Conservation (phyloP, 2,888 invertebrate species). For the Ceriagrion tenellum region DNA sequence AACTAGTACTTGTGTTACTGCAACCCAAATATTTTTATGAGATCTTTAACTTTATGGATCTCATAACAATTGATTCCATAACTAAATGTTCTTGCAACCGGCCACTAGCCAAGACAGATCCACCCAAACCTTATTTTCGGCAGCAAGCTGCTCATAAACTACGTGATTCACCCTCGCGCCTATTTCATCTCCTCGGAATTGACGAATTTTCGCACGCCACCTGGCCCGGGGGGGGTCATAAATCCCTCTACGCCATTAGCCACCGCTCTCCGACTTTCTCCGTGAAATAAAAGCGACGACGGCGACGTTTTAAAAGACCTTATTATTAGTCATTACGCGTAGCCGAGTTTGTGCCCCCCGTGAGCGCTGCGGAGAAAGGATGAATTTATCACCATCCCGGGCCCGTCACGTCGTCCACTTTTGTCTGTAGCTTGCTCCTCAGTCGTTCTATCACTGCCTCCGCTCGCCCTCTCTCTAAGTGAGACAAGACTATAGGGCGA, state of each 20-base stretch:
- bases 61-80: too few species aligned
- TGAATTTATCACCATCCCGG: not conserved
- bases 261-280: not conserved
- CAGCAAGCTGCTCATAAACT: too few species aligned
- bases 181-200: not conserved
- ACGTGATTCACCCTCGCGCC: too few species aligned
- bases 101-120: too few species aligned
- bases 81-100: too few species aligned
- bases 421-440: not conserved
- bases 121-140: too few species aligned
- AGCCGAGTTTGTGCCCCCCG: not conserved
- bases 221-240: not conserved
- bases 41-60: too few species aligned
- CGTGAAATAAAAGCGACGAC: not conserved
- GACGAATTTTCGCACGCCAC: not conserved
- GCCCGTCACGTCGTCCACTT: not conserved
- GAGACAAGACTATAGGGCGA: not conserved
- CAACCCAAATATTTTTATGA: too few species aligned
- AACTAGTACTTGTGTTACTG: too few species aligned
- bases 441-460: slow-evolving; percentile 24
- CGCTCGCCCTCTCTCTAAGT: too few species aligned
- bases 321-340: not conserved
- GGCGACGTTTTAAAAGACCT: not conserved
- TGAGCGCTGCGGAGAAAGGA: not conserved
- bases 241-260: not conserved